These are phyloP conservation scores for Iselma pallidipennis DNA, from an alignment of 2,888 invertebrate species.

Conservation along the genomic window DNA sequence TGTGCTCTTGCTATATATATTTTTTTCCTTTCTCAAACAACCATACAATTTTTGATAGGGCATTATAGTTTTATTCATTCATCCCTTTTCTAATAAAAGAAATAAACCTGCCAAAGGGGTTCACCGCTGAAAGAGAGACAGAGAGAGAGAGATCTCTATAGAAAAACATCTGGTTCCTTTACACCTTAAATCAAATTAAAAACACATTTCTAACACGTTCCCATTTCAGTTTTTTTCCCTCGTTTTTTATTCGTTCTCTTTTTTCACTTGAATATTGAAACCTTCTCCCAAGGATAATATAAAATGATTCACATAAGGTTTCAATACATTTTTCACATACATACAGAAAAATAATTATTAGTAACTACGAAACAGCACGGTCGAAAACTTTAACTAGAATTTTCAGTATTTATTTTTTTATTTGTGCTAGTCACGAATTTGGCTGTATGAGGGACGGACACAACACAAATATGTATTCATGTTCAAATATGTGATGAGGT, in stretches of 20 bases:
- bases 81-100: neutral
- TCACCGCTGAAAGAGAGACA: too few species aligned
- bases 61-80: constrained; percentile 1
- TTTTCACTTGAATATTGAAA: neutral
- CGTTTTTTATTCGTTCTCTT: neutral
- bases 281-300: neutral
- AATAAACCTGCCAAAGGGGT: neutral
- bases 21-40: too few species aligned
- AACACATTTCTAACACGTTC: constrained; percentile 3
- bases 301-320: neutral
- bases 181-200: constrained; percentile 3
- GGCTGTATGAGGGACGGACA: neutral
- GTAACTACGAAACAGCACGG: neutral
- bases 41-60: neutral
- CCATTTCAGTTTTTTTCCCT: neutral
- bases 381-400: neutral
- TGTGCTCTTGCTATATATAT: neutral
- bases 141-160: neutral
- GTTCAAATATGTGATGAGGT: neutral
- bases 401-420: neutral
- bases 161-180: neutral
- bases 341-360: neutral
- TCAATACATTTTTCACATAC: neutral
- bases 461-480: too few species aligned
- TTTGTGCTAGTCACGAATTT: constrained; percentile 1